Evolutionary conservation across 2,888 invertebrate genomes (phyloP).

Genomic region (Acrobeloides nanus): DNA sequence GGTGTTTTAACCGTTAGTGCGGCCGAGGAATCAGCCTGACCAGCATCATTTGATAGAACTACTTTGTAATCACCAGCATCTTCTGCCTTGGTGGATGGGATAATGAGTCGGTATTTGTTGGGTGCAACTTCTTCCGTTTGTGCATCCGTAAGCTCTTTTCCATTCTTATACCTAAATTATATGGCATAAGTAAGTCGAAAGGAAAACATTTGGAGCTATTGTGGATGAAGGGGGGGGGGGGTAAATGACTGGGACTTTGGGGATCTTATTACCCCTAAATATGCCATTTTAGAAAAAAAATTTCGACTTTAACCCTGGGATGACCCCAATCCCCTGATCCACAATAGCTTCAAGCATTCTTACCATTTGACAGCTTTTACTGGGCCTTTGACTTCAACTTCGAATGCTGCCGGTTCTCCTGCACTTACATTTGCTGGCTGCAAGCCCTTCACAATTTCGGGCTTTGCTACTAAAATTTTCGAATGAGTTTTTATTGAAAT

Average conservation of each 20-base stretch:
- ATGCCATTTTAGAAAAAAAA: too few species aligned
- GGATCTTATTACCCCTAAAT: too few species aligned
- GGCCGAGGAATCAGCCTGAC: conserved; percentile 49
- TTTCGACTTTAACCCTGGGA: too few species aligned
- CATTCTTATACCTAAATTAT: conserved; percentile 55
- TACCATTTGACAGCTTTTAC: conserved; percentile 76
- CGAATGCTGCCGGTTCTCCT: conserved; percentile 72
- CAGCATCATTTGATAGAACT: conserved; percentile 42
- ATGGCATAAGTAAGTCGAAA: too few species aligned
- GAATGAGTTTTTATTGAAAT: too few species aligned
- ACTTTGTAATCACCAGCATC: conserved; percentile 48
- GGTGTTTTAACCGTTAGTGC: conserved; percentile 37
- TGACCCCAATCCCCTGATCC: too few species aligned
- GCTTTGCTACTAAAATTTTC: conserved; percentile 28
- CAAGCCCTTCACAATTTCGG: conserved; percentile 66
- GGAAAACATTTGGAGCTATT: not conserved
- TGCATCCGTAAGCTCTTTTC: conserved; percentile 45
- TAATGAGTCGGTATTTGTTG: conserved; percentile 34
- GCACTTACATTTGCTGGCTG: conserved; percentile 66
- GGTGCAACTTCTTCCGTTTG: conserved; percentile 43
- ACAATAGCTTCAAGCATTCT: not conserved
- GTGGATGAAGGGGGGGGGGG: too few species aligned
- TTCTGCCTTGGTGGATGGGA: conserved; percentile 38
- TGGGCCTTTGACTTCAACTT: conserved; percentile 67
- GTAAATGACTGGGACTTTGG: too few species aligned